A percentile compares a stretch with the other conserved stretches of the same genome.
phyloP scores from a whole-genome alignment of 2,888 invertebrate genomes.

The Diachrysia chrysitis region DNA sequence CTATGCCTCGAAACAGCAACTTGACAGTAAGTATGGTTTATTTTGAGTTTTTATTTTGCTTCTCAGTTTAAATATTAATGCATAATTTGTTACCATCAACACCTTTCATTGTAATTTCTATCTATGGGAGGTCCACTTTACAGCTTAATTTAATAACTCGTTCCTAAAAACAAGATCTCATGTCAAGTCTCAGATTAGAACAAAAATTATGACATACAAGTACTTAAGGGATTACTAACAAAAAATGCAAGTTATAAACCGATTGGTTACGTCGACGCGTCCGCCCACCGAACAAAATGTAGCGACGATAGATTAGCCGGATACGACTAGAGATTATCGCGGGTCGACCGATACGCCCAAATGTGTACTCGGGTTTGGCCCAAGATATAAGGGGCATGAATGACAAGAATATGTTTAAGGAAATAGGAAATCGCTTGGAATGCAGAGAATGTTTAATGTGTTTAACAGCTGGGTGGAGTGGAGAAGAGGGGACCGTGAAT shows the following conservation, averaged over 20 bases:
- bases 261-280: slow-evolving; percentile 69
- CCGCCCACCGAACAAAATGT: slow-evolving; percentile 77
- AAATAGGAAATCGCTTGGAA: too few relatives aligned
- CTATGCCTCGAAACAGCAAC: too few relatives aligned
- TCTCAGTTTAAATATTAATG: too few relatives aligned
- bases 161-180: slow-evolving; percentile 35
- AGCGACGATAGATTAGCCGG: slow-evolving; percentile 82
- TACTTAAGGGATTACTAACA: slow-evolving; percentile 55
- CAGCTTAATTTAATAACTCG: slow-evolving; percentile 43
- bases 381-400: slow-evolving; percentile 17
- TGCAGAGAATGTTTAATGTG: too few relatives aligned
- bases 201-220: slow-evolving; percentile 55
- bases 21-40: too few relatives aligned
- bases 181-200: slow-evolving; percentile 59
- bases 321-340: slow-evolving; percentile 76
- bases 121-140: slow-evolving; percentile 30
- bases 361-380: slow-evolving; percentile 63
- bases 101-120: slow-evolving; percentile 5
- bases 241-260: slow-evolving; percentile 57
- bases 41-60: too few relatives aligned
- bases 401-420: too few relatives aligned
- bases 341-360: slow-evolving; percentile 73
- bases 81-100: not conserved
- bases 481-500: too few relatives aligned
- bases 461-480: too few relatives aligned